These are phyloP conservation scores for Eupithecia tripunctaria DNA, from an alignment of 2,888 invertebrate genomes.

Conservation along the genomic window DNA sequence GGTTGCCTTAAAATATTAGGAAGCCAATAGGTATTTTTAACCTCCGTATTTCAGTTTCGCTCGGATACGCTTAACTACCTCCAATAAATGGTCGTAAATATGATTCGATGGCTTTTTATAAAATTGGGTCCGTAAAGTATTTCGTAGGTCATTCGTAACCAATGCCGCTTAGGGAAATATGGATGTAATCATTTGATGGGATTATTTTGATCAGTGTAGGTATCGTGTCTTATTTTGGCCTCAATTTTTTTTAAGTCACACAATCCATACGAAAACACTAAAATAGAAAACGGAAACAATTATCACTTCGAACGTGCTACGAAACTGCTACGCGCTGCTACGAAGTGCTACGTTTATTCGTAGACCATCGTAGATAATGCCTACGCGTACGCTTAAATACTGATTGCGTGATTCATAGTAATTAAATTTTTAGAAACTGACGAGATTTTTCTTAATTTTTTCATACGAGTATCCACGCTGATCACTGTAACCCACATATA, in stretches of 20 bases:
- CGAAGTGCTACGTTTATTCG: background rate
- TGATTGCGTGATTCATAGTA: background rate
- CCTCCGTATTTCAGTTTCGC: slow-evolving; percentile 35
- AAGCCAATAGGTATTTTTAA: slow-evolving; percentile 21
- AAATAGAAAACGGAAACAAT: no score
- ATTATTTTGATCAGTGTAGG: slow-evolving; percentile 27
- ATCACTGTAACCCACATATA: no score
- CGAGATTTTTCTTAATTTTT: no score
- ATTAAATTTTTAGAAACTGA: no score
- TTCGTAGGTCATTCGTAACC: slow-evolving; percentile 44
- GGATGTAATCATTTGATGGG: slow-evolving; percentile 38
- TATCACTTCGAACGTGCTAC: background rate
- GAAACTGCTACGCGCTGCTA: background rate
- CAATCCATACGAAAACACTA: no score
- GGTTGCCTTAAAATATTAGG: slow-evolving; percentile 1
- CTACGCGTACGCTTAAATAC: slow-evolving; percentile 1
- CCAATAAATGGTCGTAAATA: slow-evolving; percentile 45
- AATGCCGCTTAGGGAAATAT: slow-evolving; percentile 37
- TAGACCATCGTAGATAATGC: background rate
- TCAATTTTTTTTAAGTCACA: no score
- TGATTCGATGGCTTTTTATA: slow-evolving; percentile 41
- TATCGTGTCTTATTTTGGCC: background rate
- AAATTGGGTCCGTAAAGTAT: slow-evolving; percentile 42
- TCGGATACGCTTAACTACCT: slow-evolving; percentile 44
- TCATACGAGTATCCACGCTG: no score